phyloP scores from a whole-genome alignment of 2,797 vertebrate genomes.

The Hydrophis major region DNA sequence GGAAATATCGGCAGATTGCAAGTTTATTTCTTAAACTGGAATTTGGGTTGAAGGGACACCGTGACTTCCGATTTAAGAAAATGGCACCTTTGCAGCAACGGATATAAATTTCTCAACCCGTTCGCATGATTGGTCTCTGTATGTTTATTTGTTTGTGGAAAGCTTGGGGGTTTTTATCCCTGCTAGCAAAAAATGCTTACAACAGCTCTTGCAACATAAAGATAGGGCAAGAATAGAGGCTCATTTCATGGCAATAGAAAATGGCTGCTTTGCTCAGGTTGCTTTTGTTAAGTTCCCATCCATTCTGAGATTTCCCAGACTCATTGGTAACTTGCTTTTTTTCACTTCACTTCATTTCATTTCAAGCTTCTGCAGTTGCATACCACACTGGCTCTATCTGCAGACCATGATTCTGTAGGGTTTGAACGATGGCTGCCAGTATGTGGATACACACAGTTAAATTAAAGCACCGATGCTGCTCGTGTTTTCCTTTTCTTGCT shows the following conservation, averaged over 20 bases:
- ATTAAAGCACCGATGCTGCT: neutral
- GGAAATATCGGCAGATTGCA: neutral
- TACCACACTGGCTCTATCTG: neutral
- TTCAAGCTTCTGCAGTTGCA: neutral
- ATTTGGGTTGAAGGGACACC: neutral
- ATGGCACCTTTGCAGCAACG: neutral
- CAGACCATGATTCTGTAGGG: neutral
- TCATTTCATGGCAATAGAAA: neutral
- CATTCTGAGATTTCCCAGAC: neutral
- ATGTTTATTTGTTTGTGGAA: neutral
- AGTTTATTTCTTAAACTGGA: neutral
- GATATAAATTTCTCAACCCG: neutral
- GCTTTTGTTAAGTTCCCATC: neutral
- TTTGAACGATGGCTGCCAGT: neutral
- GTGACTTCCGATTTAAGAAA: neutral
- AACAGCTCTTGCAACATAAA: neutral
- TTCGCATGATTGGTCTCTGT: neutral
- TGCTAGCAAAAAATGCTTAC: neutral
- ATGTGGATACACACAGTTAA: neutral
- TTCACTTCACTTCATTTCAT: neutral
- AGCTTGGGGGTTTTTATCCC: neutral
- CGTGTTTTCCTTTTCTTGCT: too few species aligned
- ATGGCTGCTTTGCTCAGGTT: neutral
- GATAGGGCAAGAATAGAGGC: neutral
- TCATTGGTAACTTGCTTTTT: neutral